Conservation (phyloP, 2,888 invertebrate genomes). For the Tolmerus cingulatus region DNA sequence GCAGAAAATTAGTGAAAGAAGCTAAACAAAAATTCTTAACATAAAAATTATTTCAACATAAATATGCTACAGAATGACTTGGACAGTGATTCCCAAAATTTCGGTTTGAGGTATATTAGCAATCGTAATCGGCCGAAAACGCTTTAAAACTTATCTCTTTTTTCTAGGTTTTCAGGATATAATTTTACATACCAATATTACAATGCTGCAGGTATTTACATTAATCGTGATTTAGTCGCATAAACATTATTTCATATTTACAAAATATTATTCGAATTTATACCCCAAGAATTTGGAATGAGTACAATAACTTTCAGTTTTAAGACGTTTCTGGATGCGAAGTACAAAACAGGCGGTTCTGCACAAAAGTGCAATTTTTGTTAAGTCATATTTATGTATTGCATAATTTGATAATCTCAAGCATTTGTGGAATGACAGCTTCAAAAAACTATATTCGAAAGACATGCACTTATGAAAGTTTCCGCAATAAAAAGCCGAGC, state of each 20-base stretch:
- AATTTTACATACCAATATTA: not conserved
- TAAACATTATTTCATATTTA: not conserved
- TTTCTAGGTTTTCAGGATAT: not conserved
- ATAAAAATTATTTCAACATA: conserved; percentile 3
- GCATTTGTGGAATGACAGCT: not conserved
- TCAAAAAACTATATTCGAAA: not conserved
- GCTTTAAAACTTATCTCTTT: not conserved
- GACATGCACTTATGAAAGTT: not conserved
- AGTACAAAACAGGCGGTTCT: not conserved
- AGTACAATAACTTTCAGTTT: not conserved
- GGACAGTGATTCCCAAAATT: conserved; percentile 40
- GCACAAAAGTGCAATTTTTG: not conserved
- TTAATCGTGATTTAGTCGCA: not conserved
- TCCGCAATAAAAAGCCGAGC: not conserved
- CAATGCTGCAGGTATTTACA: not conserved
- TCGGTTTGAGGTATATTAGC: conserved; percentile 5
- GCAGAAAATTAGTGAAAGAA: not conserved
- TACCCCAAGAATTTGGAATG: not conserved
- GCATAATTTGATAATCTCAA: not conserved
- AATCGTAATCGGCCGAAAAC: not conserved
- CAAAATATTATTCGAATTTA: not conserved
- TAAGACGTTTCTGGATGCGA: not conserved
- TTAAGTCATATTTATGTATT: not conserved
- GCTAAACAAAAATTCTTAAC: conserved; percentile 20
- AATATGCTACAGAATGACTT: conserved; percentile 47